Conservation (phyloP, 2,113 vertebrate genomes). For the Laterallus jamaicensis region DNA sequence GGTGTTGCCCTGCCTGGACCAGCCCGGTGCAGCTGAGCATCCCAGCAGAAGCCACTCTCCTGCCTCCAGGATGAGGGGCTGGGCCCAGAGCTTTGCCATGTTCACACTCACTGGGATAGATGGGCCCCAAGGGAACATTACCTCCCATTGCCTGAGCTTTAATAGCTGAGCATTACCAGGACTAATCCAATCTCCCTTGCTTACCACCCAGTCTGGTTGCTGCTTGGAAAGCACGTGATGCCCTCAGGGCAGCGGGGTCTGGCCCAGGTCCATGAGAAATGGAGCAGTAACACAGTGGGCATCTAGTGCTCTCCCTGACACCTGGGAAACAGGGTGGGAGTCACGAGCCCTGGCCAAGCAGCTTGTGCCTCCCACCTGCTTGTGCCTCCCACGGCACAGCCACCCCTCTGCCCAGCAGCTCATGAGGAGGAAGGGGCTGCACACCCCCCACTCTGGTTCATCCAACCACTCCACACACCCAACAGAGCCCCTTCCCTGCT, state of each 20-base stretch:
- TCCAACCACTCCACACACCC: accelerated
- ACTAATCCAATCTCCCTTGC: not conserved
- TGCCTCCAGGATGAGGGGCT: not conserved
- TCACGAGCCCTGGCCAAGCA: not conserved
- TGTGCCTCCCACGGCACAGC: not conserved
- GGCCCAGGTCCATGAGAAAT: not conserved
- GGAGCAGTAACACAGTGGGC: not conserved
- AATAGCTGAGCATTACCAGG: not conserved
- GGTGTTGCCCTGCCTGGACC: not conserved
- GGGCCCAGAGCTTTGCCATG: not conserved
- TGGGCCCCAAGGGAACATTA: not conserved
- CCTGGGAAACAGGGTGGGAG: not conserved
- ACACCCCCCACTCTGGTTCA: accelerated
- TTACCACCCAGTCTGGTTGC: not conserved
- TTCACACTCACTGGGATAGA: not conserved
- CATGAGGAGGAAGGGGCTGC: not conserved
- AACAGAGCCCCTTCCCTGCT: not conserved
- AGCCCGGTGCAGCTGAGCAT: accelerated
- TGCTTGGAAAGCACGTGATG: not conserved
- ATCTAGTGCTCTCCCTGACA: not conserved
- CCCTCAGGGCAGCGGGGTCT: not conserved
- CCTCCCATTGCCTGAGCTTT: not conserved
- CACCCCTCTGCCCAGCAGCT: not conserved
- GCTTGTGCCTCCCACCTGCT: not conserved
- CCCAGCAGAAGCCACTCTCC: not conserved